Percentiles rank a stretch among this genome's conserved stretches.
These are phyloP conservation scores for Acyrthosiphon pisum DNA, from an alignment of 1,140 invertebrate genomes.

Conservation along the genomic window DNA sequence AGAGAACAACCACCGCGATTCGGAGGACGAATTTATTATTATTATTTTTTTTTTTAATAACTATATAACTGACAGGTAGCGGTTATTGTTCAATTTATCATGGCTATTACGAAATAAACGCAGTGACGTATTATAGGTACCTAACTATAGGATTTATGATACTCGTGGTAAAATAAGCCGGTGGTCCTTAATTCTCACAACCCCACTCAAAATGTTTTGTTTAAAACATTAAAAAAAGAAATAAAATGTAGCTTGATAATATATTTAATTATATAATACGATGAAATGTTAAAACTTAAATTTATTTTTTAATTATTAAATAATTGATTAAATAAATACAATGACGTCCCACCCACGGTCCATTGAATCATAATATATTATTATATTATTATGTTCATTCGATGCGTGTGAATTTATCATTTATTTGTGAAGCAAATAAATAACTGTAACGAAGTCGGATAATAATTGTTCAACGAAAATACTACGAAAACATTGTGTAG, in stretches of 20 bases:
- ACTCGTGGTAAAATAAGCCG: neutral
- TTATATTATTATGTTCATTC: no score
- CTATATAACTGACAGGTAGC: neutral
- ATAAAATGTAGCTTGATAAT: neutral
- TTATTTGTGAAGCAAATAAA: no score
- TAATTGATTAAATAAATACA: no score
- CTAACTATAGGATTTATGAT: neutral
- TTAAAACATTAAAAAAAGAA: neutral
- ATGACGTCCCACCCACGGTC: no score
- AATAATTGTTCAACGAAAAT: no score
- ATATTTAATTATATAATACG: neutral
- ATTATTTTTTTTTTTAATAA: neutral
- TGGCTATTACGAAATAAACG: neutral
- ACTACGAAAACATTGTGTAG: no score
- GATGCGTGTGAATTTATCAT: no score
- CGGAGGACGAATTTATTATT: neutral
- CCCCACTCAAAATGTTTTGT: neutral
- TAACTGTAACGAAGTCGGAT: no score
- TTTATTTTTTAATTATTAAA: neutral
- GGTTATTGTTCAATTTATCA: neutral
- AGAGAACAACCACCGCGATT: neutral
- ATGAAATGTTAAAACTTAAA: neutral
- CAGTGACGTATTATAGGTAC: neutral
- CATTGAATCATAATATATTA: no score
- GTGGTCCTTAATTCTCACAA: neutral